Base-by-base conservation (phyloP, 2,888 invertebrate species). In the Dermolepida albohirtum region DNA sequence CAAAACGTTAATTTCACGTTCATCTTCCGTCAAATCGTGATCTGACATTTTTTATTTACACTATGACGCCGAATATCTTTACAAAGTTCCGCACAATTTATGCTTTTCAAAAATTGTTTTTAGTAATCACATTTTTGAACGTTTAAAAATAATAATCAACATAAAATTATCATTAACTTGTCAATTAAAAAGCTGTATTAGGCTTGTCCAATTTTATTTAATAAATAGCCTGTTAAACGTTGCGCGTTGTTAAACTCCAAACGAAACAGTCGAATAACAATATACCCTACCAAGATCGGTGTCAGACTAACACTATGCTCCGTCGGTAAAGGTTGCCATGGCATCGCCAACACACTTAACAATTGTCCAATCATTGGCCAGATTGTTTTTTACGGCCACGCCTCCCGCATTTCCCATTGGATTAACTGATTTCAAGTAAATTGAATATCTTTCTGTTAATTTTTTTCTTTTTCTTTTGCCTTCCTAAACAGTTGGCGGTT, bases 1-100 rank as follows among this genome's bases (percentile, higher is more conserved):
- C 76, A 89, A 84, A 74, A 90, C 89, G 77, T 90, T 90, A 74
- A 90, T 90, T 83, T 90, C 87, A 77, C 89, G 89, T 73, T 89
- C 89, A 74, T 89, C 89, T 78, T 89, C 88, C 67, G 87, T 79
- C 54, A 82, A 70, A 67, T 84, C 84, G 81, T 81, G 84, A 63
- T 84, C 84, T 6, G 84, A 84, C 83, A 69, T 69, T 22, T 44
- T 69, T 49, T 16, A 27, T 69, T 49, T 16, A 27, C 44, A 29
- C 51, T 52, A 14, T 16, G n/a, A 22, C 4, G 4, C 22, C 22
- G n/a, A 22, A 22, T 22, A 22, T 22, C 22, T 22, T 22, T 22
- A 22, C 4, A 22, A 22, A 1, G 4, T 54, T 14, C 12, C 57
- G 41, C 57, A 44, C 57, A 44, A 41, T 41, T 7, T 57, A 11